These are phyloP conservation scores for Drosophila silvestris DNA, from an alignment of 2,888 invertebrate genomes.

Conservation along the genomic window DNA sequence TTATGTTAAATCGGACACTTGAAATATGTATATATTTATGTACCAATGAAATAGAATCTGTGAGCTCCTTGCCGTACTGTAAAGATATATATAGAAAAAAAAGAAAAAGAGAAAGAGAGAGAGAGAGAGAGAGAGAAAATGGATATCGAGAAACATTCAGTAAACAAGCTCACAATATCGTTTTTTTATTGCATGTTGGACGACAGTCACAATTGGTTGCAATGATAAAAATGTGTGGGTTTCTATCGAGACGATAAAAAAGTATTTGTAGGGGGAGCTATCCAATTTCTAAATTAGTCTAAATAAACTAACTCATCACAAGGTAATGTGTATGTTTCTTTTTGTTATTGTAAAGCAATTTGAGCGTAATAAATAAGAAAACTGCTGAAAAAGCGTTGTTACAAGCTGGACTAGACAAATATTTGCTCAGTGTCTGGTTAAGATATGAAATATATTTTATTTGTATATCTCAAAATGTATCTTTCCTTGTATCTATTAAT, in stretches of 20 bases:
- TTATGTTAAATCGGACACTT: slow-evolving; percentile 18
- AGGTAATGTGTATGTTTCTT: background rate
- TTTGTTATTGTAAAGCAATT: background rate
- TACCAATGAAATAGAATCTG: slow-evolving; percentile 86
- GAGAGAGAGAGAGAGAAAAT: slow-evolving; percentile 56
- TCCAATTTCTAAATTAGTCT: background rate
- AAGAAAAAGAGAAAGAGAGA: slow-evolving; percentile 53
- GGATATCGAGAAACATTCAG: slow-evolving; percentile 43
- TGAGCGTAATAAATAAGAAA: slow-evolving; percentile 15
- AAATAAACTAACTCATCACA: background rate
- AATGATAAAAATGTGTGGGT: background rate
- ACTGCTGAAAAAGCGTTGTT: slow-evolving; percentile 22
- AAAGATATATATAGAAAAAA: slow-evolving; percentile 78
- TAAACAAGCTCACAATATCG: slow-evolving; percentile 31
- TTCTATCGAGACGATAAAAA: background rate
- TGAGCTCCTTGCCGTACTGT: slow-evolving; percentile 86
- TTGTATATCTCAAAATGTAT: background rate
- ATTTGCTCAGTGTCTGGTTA: slow-evolving; percentile 1
- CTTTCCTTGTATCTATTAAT: background rate
- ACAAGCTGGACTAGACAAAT: slow-evolving; percentile 7
- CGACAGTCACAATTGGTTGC: background rate
- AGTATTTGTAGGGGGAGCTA: background rate
- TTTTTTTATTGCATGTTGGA: slow-evolving; percentile 5
- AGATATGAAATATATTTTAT: background rate
- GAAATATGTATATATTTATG: slow-evolving; percentile 65